phyloP scores from a whole-genome alignment of 2,113 vertebrate species.

The Megaleporinus macrocephalus region DNA sequence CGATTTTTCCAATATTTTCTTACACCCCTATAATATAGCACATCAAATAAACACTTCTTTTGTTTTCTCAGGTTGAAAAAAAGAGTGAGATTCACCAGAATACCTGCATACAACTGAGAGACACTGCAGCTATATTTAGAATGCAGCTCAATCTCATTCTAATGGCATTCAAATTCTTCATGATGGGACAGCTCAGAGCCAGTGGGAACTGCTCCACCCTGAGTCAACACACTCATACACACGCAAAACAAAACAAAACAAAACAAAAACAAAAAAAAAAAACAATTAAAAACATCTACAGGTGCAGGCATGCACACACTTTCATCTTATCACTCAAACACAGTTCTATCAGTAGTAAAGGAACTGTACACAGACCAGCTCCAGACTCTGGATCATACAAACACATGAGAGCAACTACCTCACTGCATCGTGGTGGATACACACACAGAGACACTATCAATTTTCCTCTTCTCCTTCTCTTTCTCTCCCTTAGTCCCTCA shows the following conservation, averaged over 20 bases:
- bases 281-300: too few relatives aligned
- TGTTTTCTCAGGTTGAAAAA: neutral
- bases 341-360: neutral
- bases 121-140: conserved; percentile 34
- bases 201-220: conserved; percentile 3
- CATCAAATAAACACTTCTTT: neutral
- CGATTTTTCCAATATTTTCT: too few relatives aligned
- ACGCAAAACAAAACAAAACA: neutral
- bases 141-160: conserved; percentile 29
- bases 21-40: too few relatives aligned
- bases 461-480: conserved; percentile 30
- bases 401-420: conserved; percentile 32
- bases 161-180: conserved; percentile 39
- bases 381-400: conserved; percentile 38
- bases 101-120: neutral
- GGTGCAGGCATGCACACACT: neutral
- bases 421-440: neutral
- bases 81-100: neutral
- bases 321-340: neutral
- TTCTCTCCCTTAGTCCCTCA: conserved; percentile 9
- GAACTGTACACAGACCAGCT: neutral
- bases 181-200: conserved; percentile 32
- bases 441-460: neutral
- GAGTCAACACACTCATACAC: conserved; percentile 19
- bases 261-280: neutral